phyloP scores from a whole-genome alignment of 2,113 vertebrate species.

The Engraulis encrasicolus region DNA sequence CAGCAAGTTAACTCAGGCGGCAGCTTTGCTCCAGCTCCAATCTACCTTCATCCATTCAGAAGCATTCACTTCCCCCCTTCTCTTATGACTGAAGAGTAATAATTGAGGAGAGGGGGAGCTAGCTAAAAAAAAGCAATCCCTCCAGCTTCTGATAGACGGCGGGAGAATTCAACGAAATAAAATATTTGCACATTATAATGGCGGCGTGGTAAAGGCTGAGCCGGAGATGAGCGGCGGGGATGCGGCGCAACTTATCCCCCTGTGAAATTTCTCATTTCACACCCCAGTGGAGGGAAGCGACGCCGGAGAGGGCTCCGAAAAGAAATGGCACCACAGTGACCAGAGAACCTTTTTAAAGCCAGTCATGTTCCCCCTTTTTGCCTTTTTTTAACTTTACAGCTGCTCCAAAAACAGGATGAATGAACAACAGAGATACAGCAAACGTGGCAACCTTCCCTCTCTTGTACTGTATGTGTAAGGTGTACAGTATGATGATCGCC shows the following conservation, averaged over 20 bases:
- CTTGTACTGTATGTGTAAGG: not conserved
- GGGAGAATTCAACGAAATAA: constrained; percentile 37
- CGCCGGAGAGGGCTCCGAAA: constrained; percentile 50
- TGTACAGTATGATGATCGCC: not conserved
- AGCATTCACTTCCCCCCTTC: not conserved
- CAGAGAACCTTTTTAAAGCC: constrained; percentile 54
- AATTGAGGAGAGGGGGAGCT: not conserved
- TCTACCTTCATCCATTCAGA: not conserved
- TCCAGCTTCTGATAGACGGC: not conserved
- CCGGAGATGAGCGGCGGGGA: constrained; percentile 37
- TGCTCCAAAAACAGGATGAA: not conserved
- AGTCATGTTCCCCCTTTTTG: constrained; percentile 47
- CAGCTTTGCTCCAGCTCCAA: not conserved
- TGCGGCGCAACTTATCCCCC: constrained; percentile 53
- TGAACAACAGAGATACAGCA: not conserved
- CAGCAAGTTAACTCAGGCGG: not conserved
- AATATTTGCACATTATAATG: constrained; percentile 45
- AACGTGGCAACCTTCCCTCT: not conserved
- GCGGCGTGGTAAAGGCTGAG: constrained; percentile 9
- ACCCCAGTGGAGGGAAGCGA: constrained; percentile 67
- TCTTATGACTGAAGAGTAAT: not conserved
- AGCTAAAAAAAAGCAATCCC: constrained; percentile 19
- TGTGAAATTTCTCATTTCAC: constrained; percentile 77
- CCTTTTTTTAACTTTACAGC: not conserved
- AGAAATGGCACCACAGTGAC: constrained; percentile 50